These are phyloP conservation scores for Propsilocerus akamusi DNA, from an alignment of 1,140 invertebrate genomes.

Conservation along the genomic window DNA sequence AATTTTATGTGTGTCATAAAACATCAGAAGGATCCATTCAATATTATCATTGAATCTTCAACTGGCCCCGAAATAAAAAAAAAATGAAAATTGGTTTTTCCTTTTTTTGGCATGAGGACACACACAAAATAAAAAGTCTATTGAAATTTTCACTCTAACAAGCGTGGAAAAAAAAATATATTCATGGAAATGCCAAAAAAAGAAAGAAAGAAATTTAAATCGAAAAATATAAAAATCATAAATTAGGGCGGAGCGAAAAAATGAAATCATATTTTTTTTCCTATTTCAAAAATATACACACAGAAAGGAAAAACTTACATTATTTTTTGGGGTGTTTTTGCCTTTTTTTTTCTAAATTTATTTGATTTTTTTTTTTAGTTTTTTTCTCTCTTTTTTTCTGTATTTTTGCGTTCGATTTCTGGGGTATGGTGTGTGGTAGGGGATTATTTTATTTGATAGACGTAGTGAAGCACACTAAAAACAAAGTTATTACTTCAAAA, in stretches of 20 bases:
- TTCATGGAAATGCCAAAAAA: neutral
- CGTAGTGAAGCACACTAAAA: neutral
- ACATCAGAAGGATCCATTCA: too few species aligned
- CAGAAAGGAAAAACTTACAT: constrained; percentile 3
- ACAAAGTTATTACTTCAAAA: too few species aligned
- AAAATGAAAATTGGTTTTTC: too few species aligned
- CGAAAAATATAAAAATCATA: constrained; percentile 3
- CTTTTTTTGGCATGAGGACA: too few species aligned
- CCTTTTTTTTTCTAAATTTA: neutral
- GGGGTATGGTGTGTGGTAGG: neutral
- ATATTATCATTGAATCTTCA: too few species aligned
- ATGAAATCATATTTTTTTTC: constrained; percentile 1
- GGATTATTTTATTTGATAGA: neutral
- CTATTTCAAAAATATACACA: neutral
- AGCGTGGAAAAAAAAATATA: too few species aligned
- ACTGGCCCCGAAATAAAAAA: too few species aligned
- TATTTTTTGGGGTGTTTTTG: constrained; percentile 1
- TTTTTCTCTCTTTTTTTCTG: neutral
- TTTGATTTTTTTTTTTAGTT: constrained; percentile 1
- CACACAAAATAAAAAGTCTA: too few species aligned
- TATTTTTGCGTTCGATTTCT: neutral
- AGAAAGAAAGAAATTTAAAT: constrained; percentile 1
- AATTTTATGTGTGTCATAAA: too few species aligned
- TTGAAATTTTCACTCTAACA: too few species aligned
- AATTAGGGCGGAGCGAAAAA: constrained; percentile 1